Evolutionary conservation across 2,888 invertebrate species (phyloP).

Genomic region (Aplocera efformata): DNA sequence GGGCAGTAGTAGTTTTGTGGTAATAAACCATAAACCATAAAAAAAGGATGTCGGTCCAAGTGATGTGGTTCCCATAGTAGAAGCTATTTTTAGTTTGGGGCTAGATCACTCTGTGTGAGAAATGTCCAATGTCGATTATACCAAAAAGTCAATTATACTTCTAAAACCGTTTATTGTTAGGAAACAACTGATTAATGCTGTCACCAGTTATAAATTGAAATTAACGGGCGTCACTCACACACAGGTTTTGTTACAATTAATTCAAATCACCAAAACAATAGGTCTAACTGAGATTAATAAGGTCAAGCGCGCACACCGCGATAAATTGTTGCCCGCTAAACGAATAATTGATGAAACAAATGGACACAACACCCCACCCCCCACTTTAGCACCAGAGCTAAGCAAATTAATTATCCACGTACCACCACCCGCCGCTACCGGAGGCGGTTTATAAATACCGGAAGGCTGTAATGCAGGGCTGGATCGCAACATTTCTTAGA

Average conservation of each 20-base stretch:
- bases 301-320: constrained; percentile 42
- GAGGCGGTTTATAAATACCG: constrained; percentile 24
- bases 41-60: too few relatives aligned
- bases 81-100: too few relatives aligned
- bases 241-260: constrained; percentile 27
- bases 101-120: too few relatives aligned
- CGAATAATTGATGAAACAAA: constrained; percentile 69
- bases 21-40: too few relatives aligned
- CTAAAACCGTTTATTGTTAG: too few relatives aligned
- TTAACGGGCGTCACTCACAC: constrained; percentile 10
- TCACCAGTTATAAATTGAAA: constrained; percentile 4
- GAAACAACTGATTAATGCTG: not conserved
- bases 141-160: too few relatives aligned
- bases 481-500: not conserved
- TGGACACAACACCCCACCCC: constrained; percentile 32
- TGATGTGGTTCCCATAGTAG: too few relatives aligned
- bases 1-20: too few relatives aligned
- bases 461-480: constrained; percentile 15
- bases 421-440: constrained; percentile 10
- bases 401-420: constrained; percentile 50
- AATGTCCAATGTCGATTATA: too few relatives aligned
- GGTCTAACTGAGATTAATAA: constrained; percentile 48
- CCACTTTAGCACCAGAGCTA: constrained; percentile 28
- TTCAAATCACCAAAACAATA: constrained; percentile 41
- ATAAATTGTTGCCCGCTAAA: constrained; percentile 52